Base-by-base conservation (phyloP, 2,888 invertebrate genomes). In the Autographa pulchrina region DNA sequence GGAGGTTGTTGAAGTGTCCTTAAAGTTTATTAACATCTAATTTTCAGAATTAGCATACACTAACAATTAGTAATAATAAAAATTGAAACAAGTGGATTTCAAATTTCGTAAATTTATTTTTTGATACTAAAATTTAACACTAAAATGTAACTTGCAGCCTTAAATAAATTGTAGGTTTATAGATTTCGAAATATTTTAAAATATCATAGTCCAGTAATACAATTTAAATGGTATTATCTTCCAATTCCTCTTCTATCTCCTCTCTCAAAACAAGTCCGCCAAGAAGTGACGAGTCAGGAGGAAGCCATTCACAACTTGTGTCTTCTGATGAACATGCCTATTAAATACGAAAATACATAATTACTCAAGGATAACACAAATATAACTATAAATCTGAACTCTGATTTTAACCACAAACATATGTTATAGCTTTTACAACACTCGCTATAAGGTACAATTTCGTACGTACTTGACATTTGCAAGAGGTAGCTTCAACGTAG, bases 401-500 rank as follows among this genome's bases (percentile, higher is more conserved):
- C 11, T 38, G 11, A 8, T 35, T 35, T 38, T 2, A 38, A 8
- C 38, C 9, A 38, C 38, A 38, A 8, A 38, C 5, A 25, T 38
- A 11, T 38, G 8, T 38, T 38, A 38, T 11, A 11, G 38, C 11
- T 38, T 11, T 16, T 41, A 13, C 9, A 13, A 13, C 6, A 16
- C 1, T 16, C 4, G 7, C 0, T 1, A 3, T n/a, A 48, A 48
- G 48, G 16, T 43, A 0, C 3, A 43, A 48, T 48, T 48, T 48
- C 0, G 14, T 38, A 68, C 76, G 0, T 8, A 95, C 96, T 92
- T 95, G 94, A 70, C 98, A 99, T 82, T 97, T 97, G 89, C 98
- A 99, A 65, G 97, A 96, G 2, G 96, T 95, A 5, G 98, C 98
- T 88, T 98, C 98, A 81, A 98, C 96, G 85, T 97, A 98, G 81